Conservation (phyloP, 2,797 vertebrate genomes). For the Babyrousa celebensis region DNA sequence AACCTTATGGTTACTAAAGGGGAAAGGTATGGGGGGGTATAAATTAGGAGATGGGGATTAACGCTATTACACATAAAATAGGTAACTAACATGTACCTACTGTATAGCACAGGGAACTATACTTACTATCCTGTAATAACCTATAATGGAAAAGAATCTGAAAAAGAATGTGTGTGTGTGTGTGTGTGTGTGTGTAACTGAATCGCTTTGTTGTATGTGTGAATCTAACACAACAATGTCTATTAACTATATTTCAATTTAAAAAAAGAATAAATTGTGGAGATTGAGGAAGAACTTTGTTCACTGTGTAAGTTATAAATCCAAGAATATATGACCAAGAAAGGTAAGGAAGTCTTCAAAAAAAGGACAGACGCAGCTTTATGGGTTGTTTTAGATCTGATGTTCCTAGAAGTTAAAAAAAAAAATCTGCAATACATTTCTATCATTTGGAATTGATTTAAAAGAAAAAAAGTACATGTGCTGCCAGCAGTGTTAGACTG, state of each 20-base stretch:
- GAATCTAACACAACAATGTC: neutral
- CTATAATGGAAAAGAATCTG: neutral
- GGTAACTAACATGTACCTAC: neutral
- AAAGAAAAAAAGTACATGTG: neutral
- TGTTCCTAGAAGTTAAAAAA: conserved; percentile 43
- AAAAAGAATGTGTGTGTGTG: neutral
- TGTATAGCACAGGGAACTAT: neutral
- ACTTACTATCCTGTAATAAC: neutral
- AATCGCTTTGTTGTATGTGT: neutral
- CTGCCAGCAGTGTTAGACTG: neutral
- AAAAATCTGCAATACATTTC: conserved; percentile 26
- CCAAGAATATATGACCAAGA: neutral
- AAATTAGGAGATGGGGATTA: neutral
- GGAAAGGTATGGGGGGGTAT: neutral
- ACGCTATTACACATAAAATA: neutral
- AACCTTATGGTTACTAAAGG: neutral
- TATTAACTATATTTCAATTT: too few species aligned
- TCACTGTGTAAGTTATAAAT: neutral
- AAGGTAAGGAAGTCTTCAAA: neutral
- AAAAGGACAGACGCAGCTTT: neutral
- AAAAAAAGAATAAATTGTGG: neutral
- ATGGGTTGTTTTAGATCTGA: conserved; percentile 31
- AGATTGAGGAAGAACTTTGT: neutral
- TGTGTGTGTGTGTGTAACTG: neutral
- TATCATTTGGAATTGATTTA: conserved; percentile 71